phyloP scores from a whole-genome alignment of 37 sponge, comb jelly and placozoan genomes.

The Lycopodina hypogea region DNA sequence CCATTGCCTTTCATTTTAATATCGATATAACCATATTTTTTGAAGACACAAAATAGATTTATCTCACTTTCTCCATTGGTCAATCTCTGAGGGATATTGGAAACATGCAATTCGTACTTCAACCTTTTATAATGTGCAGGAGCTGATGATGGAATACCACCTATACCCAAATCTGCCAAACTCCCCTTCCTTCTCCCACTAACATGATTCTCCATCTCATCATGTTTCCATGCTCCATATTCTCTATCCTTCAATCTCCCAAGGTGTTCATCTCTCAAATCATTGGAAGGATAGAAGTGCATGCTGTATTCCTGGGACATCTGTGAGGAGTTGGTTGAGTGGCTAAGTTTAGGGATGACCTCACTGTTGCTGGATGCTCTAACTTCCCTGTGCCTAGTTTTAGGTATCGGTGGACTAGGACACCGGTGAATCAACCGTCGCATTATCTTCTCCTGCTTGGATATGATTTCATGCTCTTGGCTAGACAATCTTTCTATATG shows the following conservation, averaged over 20 bases:
- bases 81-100: conserved; percentile 47
- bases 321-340: background rate
- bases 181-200: too few species aligned
- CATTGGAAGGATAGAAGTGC: background rate
- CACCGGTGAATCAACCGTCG: conserved; percentile 28
- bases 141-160: background rate
- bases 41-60: conserved; percentile 57
- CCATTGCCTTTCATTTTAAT: conserved; percentile 70
- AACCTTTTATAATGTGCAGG: conserved; percentile 22
- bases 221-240: background rate
- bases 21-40: conserved; percentile 64
- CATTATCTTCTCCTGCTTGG: conserved; percentile 44
- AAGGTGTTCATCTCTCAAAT: background rate
- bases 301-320: background rate
- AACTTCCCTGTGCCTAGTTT: conserved; percentile 15
- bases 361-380: background rate
- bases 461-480: background rate
- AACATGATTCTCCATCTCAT: background rate
- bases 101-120: conserved; percentile 66
- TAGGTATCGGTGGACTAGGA: conserved; percentile 12
- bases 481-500: background rate
- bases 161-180: background rate
- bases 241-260: background rate
- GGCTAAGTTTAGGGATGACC: background rate
- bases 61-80: conserved; percentile 43